A percentile compares a stretch with the other conserved stretches of the same genome.
Evolutionary conservation across 2,797 vertebrate species (phyloP).

Genomic region (Arremon aurantiirostris): DNA sequence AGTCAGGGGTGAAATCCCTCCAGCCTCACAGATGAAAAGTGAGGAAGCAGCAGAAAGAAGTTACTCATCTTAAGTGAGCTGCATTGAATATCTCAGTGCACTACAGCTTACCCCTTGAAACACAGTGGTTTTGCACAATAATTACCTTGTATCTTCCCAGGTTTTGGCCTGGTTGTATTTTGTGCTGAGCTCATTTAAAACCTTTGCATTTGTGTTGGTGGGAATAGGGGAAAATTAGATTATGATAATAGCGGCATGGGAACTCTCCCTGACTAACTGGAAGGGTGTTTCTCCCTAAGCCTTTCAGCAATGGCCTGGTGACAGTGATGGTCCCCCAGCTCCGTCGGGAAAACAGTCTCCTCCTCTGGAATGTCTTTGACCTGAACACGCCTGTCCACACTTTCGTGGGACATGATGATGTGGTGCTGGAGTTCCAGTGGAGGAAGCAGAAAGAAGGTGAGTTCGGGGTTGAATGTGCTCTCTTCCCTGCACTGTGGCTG

Average conservation of each 20-base stretch:
- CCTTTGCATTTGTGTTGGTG: fast-evolving
- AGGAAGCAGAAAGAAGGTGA: slow-evolving; percentile 94
- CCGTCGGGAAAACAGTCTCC: slow-evolving; percentile 91
- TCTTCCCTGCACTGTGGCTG: fast-evolving
- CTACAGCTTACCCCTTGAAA: not conserved
- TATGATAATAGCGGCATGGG: not conserved
- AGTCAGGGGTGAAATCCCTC: not conserved
- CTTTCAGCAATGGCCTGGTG: slow-evolving; percentile 92
- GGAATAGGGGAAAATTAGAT: not conserved
- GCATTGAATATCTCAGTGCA: not conserved
- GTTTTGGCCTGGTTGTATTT: not conserved
- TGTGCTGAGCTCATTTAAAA: not conserved
- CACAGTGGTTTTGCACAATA: not conserved
- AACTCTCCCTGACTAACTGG: not conserved
- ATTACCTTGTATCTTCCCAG: not conserved
- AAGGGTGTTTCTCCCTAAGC: slow-evolving; percentile 71
- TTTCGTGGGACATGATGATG: slow-evolving; percentile 95
- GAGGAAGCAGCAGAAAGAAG: not conserved
- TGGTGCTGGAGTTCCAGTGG: slow-evolving; percentile 97
- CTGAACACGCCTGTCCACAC: slow-evolving; percentile 94
- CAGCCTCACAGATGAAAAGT: not conserved
- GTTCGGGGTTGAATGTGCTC: not conserved
- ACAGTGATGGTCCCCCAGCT: slow-evolving; percentile 98
- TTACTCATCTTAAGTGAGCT: not conserved
- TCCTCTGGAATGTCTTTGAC: slow-evolving; percentile 92